These are phyloP conservation scores for Mesorhabditis sp. DNA, from an alignment of 2,888 invertebrate species.

Conservation along the genomic window DNA sequence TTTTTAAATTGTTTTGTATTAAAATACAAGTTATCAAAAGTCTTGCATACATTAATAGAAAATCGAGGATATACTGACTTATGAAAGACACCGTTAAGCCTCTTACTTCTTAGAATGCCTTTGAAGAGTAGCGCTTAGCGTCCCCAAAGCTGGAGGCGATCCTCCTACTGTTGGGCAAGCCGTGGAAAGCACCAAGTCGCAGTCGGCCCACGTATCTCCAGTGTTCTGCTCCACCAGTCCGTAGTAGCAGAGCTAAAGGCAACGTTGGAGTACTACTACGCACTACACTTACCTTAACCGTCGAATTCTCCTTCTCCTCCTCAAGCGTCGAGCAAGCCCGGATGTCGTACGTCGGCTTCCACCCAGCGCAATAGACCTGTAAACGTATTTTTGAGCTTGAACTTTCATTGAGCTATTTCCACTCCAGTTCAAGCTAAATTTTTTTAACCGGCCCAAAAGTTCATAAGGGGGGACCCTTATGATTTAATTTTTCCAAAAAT, in stretches of 20 bases:
- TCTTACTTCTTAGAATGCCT: conserved; percentile 10
- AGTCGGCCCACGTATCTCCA: conserved; percentile 61
- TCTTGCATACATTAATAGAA: conserved; percentile 7
- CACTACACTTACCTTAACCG: conserved; percentile 22
- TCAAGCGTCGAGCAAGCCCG: conserved; percentile 56
- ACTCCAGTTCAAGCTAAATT: neutral
- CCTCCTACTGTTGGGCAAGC: conserved; percentile 60
- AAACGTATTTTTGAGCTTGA: neutral
- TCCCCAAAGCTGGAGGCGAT: conserved; percentile 58
- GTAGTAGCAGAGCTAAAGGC: conserved; percentile 57
- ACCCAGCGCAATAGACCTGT: conserved; percentile 59
- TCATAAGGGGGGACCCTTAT: too few relatives aligned
- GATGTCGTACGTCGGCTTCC: conserved; percentile 61
- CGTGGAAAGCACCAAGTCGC: conserved; percentile 59
- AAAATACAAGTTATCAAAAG: neutral
- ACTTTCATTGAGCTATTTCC: conserved; percentile 4
- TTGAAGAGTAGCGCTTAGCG: conserved; percentile 33
- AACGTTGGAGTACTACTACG: neutral
- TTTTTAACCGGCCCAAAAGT: too few relatives aligned
- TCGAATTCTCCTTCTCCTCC: conserved; percentile 48
- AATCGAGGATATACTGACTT: too few relatives aligned
- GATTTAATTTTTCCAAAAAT: too few relatives aligned
- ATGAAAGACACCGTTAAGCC: too few relatives aligned
- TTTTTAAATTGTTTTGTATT: neutral
- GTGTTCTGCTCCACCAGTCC: conserved; percentile 60